Base-by-base conservation (phyloP, 1,140 invertebrate genomes). In the Scaptomyza pallida region DNA sequence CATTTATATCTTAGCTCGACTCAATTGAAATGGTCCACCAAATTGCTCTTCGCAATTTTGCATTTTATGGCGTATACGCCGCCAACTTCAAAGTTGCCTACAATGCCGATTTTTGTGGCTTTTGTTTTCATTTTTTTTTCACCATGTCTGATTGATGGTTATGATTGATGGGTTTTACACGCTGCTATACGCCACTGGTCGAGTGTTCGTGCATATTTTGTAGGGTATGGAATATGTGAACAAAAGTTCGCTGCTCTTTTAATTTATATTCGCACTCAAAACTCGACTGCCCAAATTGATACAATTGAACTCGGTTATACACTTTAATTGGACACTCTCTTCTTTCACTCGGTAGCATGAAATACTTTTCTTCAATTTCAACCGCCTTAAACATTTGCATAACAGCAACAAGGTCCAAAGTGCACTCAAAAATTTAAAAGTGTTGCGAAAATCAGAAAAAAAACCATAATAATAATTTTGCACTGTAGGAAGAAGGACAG, bases 241-340 rank as follows among this genome's bases (percentile, higher is more conserved):
- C 30, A 37, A 12, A 45, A 35, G 45, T 35, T 50, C 54, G 30
- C 23, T 16, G 30, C 40, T n/a, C 15, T 60, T 72, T 71, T 50
- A 64, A 50, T 63, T 67, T 67, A 59, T 67, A 47, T 63, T 59
- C 40, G 37, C 61, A 71, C 51, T 43, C 23, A 19, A 16, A 57
- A 55, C 17, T 37, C 45, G 47, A 17, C 44, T 64, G 54, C 52
- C 61, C 73, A 88, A 86, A 78, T 86, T 86, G 65, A 81, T 78
- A 88, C 81, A 86, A 86, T 86, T 86, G 81, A 88, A 88, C 77
- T 88, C 76, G 76, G 72, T 85, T 74, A 51, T 67, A 23, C 43
- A 56, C 61, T 68, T 68, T 60, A 68, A 54, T 61, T 35, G 56
- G 48, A 15, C 26, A 54, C 44, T 33, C 19, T 6, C 43, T 37